Percentiles rank a stretch among this genome's conserved stretches.
phyloP scores from a whole-genome alignment of 2,113 vertebrate species.

The Alouatta palliata region DNA sequence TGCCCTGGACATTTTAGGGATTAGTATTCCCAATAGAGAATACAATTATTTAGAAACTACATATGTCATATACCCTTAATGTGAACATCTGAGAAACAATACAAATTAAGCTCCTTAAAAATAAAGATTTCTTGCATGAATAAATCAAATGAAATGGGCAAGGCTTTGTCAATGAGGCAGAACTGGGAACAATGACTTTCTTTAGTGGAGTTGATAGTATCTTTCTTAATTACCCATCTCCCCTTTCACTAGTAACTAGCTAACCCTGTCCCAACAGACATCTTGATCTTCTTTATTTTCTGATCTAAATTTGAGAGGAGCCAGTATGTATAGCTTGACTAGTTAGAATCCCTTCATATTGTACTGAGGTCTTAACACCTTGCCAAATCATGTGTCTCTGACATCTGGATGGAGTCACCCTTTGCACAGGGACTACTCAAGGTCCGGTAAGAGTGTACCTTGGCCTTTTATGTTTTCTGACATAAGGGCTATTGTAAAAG shows the following conservation, averaged over 20 bases:
- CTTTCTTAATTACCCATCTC: not conserved
- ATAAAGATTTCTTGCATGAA: not conserved
- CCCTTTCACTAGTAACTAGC: not conserved
- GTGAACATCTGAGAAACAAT: not conserved
- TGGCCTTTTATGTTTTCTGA: not conserved
- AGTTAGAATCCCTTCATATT: not conserved
- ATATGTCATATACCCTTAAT: not conserved
- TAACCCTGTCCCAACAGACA: not conserved
- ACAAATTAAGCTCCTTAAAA: not conserved
- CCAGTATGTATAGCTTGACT: not conserved
- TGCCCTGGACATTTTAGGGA: not conserved
- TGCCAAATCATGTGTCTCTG: not conserved
- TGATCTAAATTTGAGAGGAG: not conserved
- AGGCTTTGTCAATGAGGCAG: not conserved
- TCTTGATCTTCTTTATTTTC: not conserved
- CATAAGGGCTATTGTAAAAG: not conserved
- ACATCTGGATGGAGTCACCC: not conserved
- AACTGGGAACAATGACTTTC: not conserved
- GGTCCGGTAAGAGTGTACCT: not conserved
- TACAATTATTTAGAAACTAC: not conserved
- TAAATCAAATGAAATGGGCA: not conserved
- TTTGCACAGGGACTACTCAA: not conserved
- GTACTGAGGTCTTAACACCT: not conserved
- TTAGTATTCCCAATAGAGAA: not conserved
- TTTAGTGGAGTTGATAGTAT: not conserved